Base-by-base conservation (phyloP, 2,888 invertebrate species). In the Schizaphis graminum region DNA sequence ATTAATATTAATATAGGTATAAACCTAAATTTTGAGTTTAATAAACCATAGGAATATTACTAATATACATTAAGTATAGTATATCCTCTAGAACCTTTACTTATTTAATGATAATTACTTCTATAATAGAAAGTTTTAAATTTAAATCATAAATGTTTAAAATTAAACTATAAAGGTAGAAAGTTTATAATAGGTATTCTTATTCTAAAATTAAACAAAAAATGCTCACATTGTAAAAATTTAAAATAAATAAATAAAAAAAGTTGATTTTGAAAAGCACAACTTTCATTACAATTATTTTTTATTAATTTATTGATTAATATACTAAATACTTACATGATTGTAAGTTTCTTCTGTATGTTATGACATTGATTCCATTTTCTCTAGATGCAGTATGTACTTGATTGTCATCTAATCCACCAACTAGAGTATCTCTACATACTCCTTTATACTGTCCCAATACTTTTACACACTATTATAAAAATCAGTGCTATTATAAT, bases 401-500 rank as follows among this genome's bases (percentile, higher is more conserved):
- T 96, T 98, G 98, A 96, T 98, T 97, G 96, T 97, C 97, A 95
- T 98, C 98, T 95, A 97, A 96, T 0, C 98, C 98, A 56, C 98
- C 98, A 4, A 98, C 97, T n/a, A 97, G 96, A 94, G 97, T 97
- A 96, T 99, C 99, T 95, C 97, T 97, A 95, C 99, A 99, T 77
- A 98, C 98, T 84, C 98, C 99, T 96, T 97, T 97, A 96, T 98
- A 98, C 95, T 97, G 97, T 2, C 98, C 98, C 95, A 98, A 96
- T 94, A 98, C 98, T 96, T 98, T 98, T 88, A 98, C 97, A 95
- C 98, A 98, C 97, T 98, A 96, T 95, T 95, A 95, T 57, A 93
- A 89, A 95, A 94, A 88, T 91, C 21, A 53, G 16, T 86, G 16
- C 41, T 91, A 89, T 57, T 35, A 11, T 28, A 61, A 57, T n/a